A percentile compares a stretch with the other conserved stretches of the same genome.
Conservation (phyloP, 2,888 invertebrate genomes). For the Philonicus albiceps region DNA sequence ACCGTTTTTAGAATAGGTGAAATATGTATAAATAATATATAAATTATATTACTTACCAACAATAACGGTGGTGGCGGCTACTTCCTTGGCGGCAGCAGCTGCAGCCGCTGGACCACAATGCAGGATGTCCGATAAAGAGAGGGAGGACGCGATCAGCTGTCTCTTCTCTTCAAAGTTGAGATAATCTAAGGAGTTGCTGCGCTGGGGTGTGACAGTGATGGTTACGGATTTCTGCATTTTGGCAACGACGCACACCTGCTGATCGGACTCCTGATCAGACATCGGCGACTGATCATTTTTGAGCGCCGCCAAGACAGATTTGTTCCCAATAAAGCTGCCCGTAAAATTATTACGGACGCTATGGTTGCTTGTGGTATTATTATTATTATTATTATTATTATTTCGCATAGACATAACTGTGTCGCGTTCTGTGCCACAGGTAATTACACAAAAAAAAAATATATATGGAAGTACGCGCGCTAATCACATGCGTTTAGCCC, state of each 20-base stretch:
- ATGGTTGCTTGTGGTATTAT: slow-evolving; percentile 50
- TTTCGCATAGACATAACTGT: slow-evolving; percentile 61
- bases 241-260: slow-evolving; percentile 62
- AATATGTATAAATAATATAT: no score
- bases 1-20: no score
- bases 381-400: slow-evolving; percentile 58
- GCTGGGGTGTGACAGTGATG: slow-evolving; percentile 72
- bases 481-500: neutral
- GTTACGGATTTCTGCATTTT: slow-evolving; percentile 70
- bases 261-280: slow-evolving; percentile 52
- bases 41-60: slow-evolving; percentile 59
- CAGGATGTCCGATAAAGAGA: slow-evolving; percentile 85
- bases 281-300: slow-evolving; percentile 8
- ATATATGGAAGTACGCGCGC: neutral
- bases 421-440: neutral
- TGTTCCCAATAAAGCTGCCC: slow-evolving; percentile 24
- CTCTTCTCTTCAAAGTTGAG: slow-evolving; percentile 91
- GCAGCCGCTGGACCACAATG: slow-evolving; percentile 73
- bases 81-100: slow-evolving; percentile 62
- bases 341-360: slow-evolving; percentile 42
- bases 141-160: slow-evolving; percentile 85
- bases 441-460: neutral
- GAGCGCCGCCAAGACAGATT: neutral
- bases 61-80: slow-evolving; percentile 63
- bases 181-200: slow-evolving; percentile 87